These are phyloP conservation scores for Lepidothrix coronata DNA, from an alignment of 2,113 vertebrate species.

Conservation along the genomic window DNA sequence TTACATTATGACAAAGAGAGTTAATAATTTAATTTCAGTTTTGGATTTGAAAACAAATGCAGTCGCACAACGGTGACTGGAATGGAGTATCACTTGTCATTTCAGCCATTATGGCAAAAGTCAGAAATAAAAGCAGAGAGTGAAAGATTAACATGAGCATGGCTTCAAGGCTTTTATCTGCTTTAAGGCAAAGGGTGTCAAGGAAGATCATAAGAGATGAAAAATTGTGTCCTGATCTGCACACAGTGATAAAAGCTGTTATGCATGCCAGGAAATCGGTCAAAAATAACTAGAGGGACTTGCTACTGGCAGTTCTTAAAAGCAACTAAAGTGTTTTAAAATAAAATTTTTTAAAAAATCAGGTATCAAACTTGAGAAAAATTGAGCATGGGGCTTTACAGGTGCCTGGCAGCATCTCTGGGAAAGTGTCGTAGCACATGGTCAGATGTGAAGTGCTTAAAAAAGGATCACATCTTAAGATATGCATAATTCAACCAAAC, in stretches of 20 bases:
- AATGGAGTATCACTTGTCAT: not conserved
- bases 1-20: not conserved
- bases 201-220: not conserved
- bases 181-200: not conserved
- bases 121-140: not conserved
- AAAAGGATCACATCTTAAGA: not conserved
- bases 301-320: not conserved
- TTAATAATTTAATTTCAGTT: not conserved
- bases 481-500: not conserved
- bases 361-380: not conserved
- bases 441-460: not conserved
- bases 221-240: not conserved
- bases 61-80: not conserved
- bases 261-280: not conserved
- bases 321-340: not conserved
- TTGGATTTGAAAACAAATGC: not conserved
- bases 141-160: not conserved
- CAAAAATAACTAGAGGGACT: not conserved
- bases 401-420: not conserved
- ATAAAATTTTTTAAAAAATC: not conserved
- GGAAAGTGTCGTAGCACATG: not conserved
- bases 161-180: not conserved
- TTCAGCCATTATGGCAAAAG: not conserved
- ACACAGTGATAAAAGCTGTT: not conserved
- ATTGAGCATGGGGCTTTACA: not conserved